Percentiles rank a stretch among this genome's conserved stretches.
Conservation (phyloP, 2,888 invertebrate genomes). For the Eristalis tenax region DNA sequence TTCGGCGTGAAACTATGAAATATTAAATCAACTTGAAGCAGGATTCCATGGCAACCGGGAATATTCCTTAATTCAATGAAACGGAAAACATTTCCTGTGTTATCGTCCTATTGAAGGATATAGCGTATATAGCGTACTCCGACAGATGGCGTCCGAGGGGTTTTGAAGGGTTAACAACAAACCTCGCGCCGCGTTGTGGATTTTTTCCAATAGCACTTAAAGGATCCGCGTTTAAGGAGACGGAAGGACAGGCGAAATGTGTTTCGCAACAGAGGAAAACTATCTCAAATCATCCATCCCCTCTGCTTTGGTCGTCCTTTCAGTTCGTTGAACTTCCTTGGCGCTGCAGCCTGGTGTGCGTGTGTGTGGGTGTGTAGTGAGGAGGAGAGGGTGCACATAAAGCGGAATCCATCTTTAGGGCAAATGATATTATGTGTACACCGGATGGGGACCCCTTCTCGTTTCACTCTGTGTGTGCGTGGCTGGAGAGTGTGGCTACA, state of each 20-base stretch:
- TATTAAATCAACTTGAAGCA: conserved; percentile 65
- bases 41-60: conserved; percentile 41
- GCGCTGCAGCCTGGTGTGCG: background rate
- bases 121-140: too few relatives aligned
- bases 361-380: too few relatives aligned
- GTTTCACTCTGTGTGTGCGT: conserved; percentile 13
- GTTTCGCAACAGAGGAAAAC: conserved; percentile 52
- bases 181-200: conserved; percentile 55
- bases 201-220: conserved; percentile 70
- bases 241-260: conserved; percentile 32
- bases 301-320: conserved; percentile 46
- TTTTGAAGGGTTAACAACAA: conserved; percentile 64
- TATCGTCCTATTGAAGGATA: conserved; percentile 38
- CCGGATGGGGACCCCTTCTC: conserved; percentile 46
- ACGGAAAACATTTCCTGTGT: conserved; percentile 69
- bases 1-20: conserved; percentile 64
- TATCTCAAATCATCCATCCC: conserved; percentile 55
- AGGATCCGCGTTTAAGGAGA: conserved; percentile 1
- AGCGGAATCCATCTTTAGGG: conserved; percentile 67
- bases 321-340: conserved; percentile 63
- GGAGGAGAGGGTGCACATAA: conserved; percentile 28
- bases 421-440: conserved; percentile 65
- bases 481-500: conserved; percentile 40
- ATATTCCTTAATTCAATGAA: conserved; percentile 69
- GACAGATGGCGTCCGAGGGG: background rate